phyloP scores from a whole-genome alignment of 2,113 vertebrate species.

The Toxostoma redivivum region DNA sequence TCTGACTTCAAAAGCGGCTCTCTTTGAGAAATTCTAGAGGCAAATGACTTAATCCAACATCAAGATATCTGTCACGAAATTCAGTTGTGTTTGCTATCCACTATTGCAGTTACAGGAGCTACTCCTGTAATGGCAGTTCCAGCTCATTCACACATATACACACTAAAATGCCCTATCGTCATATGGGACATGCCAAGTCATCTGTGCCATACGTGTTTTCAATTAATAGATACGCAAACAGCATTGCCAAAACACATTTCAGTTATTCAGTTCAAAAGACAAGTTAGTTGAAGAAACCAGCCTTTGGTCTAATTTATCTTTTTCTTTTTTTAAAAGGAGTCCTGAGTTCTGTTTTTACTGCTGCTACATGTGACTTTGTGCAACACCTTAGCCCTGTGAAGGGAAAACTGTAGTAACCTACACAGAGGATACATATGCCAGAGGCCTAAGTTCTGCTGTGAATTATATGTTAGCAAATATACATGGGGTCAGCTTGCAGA shows the following conservation, averaged over 20 bases:
- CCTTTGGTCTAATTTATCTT: neutral
- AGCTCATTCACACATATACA: neutral
- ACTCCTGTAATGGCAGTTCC: neutral
- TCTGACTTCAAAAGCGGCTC: neutral
- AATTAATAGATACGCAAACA: neutral
- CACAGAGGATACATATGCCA: neutral
- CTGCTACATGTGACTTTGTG: neutral
- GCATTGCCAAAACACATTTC: neutral
- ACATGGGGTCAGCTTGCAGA: neutral
- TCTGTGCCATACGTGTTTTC: neutral
- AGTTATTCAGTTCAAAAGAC: neutral
- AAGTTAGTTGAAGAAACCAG: neutral
- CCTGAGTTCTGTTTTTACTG: neutral
- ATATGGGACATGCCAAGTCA: neutral
- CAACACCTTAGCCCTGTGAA: neutral
- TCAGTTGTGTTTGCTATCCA: neutral
- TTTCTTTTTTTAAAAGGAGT: neutral
- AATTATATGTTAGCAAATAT: neutral
- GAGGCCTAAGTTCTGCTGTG: neutral
- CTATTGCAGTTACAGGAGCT: neutral
- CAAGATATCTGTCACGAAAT: neutral
- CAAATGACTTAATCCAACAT: neutral
- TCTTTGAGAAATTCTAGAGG: neutral
- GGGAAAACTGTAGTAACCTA: neutral
- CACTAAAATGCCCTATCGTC: neutral